phyloP scores from a whole-genome alignment of 2,888 invertebrate species.

The Molorchus minor region DNA sequence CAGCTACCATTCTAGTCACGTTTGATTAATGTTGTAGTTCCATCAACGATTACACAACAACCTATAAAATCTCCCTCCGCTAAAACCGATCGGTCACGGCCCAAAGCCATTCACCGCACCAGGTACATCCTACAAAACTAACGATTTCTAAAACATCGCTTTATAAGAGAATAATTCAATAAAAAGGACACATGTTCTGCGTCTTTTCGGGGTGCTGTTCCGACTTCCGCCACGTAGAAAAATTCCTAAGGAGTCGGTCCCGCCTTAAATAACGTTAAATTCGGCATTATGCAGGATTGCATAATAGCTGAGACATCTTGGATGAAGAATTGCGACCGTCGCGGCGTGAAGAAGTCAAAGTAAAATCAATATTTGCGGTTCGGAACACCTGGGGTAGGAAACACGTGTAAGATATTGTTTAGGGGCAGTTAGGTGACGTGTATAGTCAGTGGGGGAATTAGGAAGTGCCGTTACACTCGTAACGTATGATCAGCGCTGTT shows the following conservation, averaged over 20 bases:
- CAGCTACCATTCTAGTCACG: no score
- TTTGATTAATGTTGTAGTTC: no score
- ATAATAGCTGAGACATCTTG: slow-evolving; percentile 34
- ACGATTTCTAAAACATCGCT: slow-evolving; percentile 34
- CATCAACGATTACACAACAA: no score
- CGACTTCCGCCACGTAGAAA: slow-evolving; percentile 32
- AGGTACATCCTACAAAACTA: slow-evolving; percentile 29
- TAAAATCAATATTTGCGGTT: slow-evolving; percentile 47
- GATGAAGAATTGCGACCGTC: slow-evolving; percentile 33
- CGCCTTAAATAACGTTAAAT: slow-evolving; percentile 34
- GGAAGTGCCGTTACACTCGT: no score
- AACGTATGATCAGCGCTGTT: no score
- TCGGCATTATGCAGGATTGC: slow-evolving; percentile 30
- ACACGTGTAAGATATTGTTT: slow-evolving; percentile 36
- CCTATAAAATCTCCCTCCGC: background rate
- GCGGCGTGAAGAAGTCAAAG: slow-evolving; percentile 34
- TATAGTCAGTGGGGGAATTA: background rate
- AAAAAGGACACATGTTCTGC: slow-evolving; percentile 27
- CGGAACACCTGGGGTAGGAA: slow-evolving; percentile 40
- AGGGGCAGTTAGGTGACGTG: background rate
- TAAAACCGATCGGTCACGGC: slow-evolving; percentile 4
- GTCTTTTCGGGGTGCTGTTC: slow-evolving; percentile 24
- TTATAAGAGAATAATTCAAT: slow-evolving; percentile 29
- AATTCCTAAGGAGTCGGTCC: slow-evolving; percentile 25
- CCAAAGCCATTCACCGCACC: background rate